Conservation (phyloP, 1,140 invertebrate species). For the Leptopilina clavipes region DNA sequence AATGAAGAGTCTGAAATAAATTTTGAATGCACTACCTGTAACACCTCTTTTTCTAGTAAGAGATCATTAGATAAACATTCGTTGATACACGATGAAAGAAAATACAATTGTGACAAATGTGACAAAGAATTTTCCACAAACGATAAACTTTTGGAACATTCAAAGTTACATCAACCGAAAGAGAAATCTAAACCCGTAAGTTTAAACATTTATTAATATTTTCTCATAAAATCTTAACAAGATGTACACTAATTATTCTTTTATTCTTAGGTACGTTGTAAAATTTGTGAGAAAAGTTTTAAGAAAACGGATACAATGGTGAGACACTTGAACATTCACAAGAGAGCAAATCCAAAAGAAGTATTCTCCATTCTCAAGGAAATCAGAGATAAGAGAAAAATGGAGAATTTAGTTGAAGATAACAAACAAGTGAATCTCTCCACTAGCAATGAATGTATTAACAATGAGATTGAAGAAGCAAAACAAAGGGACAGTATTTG, state of each 20-base stretch:
- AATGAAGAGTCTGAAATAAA: constrained; percentile 31
- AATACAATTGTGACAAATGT: constrained; percentile 56
- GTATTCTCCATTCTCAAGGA: constrained; percentile 65
- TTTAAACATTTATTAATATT: too few species aligned
- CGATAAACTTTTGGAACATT: constrained; percentile 56
- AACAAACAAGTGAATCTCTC: not conserved
- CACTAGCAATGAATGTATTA: constrained; percentile 4
- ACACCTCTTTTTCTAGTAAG: constrained; percentile 55
- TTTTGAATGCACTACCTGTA: constrained; percentile 54
- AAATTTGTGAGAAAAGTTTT: constrained; percentile 66
- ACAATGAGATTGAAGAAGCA: not conserved
- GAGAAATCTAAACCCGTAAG: constrained; percentile 50
- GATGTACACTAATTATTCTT: too few species aligned
- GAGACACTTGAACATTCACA: constrained; percentile 66
- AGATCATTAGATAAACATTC: constrained; percentile 56
- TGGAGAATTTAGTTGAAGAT: constrained; percentile 47
- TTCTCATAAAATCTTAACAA: too few species aligned
- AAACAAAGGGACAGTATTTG: not conserved
- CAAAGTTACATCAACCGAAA: constrained; percentile 55
- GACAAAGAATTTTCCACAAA: constrained; percentile 53
- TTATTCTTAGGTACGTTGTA: constrained; percentile 52
- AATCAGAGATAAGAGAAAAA: constrained; percentile 61
- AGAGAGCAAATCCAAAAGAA: constrained; percentile 62
- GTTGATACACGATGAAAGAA: constrained; percentile 48
- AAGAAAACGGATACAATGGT: constrained; percentile 66